Conservation (phyloP, 2,888 invertebrate species). For the Tiphia femorata region DNA sequence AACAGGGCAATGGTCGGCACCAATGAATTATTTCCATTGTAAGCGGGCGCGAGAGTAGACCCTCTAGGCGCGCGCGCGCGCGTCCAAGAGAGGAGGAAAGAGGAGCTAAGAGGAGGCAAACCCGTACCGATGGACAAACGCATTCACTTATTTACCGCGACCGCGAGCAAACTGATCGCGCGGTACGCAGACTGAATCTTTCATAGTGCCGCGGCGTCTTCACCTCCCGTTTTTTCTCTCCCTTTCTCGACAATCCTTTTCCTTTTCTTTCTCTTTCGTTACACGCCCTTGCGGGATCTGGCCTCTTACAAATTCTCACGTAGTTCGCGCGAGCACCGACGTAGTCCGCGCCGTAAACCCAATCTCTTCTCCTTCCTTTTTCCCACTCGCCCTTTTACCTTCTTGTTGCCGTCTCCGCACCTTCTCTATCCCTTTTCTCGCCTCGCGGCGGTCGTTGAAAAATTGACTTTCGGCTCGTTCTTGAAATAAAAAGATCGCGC, state of each 20-base stretch:
- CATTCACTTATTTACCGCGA: constrained; percentile 41
- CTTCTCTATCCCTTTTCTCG: too few species aligned
- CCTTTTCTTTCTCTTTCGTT: neutral
- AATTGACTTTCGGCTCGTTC: neutral
- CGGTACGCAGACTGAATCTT: constrained; percentile 38
- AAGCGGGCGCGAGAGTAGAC: constrained; percentile 9
- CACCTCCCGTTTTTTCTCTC: constrained; percentile 5
- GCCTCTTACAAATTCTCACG: constrained; percentile 27
- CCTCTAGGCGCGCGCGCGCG: too few species aligned
- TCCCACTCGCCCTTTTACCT: neutral
- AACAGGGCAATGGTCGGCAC: constrained; percentile 19
- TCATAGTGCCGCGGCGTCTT: constrained; percentile 24
- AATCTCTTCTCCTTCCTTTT: neutral
- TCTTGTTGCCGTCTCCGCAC: too few species aligned
- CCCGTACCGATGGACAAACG: constrained; percentile 31
- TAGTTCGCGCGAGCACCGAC: constrained; percentile 15
- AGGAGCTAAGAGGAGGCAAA: neutral
- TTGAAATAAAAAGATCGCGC: too few species aligned
- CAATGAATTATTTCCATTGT: constrained; percentile 34
- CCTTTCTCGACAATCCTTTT: neutral
- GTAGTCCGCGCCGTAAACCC: too few species aligned
- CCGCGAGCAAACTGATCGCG: constrained; percentile 41
- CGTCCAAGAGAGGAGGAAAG: neutral
- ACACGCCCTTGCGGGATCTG: neutral
- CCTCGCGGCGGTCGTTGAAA: neutral